Conservation (phyloP, 2,797 vertebrate genomes). For the Oryzias dopingdopingensis region DNA sequence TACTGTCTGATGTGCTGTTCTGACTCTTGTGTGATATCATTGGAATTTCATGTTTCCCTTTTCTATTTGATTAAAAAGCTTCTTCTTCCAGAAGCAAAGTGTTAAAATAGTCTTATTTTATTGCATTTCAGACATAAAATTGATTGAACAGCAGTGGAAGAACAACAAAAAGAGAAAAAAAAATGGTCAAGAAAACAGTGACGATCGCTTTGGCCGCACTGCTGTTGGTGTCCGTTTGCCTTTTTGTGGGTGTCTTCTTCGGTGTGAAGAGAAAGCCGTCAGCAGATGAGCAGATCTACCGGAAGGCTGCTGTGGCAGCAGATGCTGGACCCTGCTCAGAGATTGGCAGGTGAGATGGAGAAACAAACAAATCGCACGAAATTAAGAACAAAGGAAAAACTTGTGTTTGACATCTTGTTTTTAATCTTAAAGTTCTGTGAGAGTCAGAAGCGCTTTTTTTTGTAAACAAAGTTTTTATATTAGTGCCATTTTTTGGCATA, state of each 20-base stretch:
- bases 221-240: slow-evolving; percentile 61
- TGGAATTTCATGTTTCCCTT: neutral
- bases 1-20: no score
- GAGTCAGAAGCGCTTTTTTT: no score
- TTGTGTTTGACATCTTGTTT: no score
- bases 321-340: slow-evolving; percentile 87
- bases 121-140: slow-evolving; percentile 17
- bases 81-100: neutral
- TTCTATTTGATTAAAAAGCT: neutral
- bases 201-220: slow-evolving; percentile 48
- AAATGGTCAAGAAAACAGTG: slow-evolving; percentile 63
- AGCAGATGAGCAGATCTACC: slow-evolving; percentile 41
- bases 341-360: slow-evolving; percentile 83
- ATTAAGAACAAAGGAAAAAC: no score
- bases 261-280: slow-evolving; percentile 54
- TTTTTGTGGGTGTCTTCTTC: slow-evolving; percentile 78
- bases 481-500: neutral
- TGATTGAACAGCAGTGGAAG: neutral
- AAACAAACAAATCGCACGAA: no score
- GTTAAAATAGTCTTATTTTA: neutral
- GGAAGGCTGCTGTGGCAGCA: slow-evolving; percentile 84
- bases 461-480: no score
- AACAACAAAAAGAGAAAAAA: neutral
- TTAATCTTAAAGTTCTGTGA: no score
- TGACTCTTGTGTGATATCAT: neutral